Percentiles rank a stretch among this genome's conserved stretches.
Conservation (phyloP, 2,113 vertebrate genomes). For the Takifugu bimaculatus region DNA sequence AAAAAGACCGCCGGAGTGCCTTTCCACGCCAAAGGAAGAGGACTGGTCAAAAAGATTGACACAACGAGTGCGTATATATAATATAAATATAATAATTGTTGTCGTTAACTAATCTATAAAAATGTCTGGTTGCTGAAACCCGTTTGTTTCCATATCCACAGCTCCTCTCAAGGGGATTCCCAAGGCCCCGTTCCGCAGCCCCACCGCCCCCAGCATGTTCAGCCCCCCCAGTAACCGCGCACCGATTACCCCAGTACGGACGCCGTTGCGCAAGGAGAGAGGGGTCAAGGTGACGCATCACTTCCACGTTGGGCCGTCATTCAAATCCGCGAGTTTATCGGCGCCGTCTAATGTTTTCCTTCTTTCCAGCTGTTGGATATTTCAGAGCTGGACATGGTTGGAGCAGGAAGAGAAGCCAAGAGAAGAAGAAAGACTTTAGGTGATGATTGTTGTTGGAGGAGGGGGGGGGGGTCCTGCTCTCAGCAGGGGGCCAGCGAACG, state of each 20-base stretch:
- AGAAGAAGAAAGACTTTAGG: constrained; percentile 94
- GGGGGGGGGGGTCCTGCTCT: neutral
- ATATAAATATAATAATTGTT: neutral
- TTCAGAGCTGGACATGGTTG: constrained; percentile 88
- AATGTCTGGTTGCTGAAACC: neutral
- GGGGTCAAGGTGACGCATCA: constrained; percentile 86
- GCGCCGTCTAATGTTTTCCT: neutral
- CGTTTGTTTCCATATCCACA: constrained; percentile 43
- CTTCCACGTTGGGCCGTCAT: too few relatives aligned
- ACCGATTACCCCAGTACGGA: constrained; percentile 86
- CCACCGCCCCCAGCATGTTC: constrained; percentile 91
- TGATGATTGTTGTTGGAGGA: constrained; percentile 39
- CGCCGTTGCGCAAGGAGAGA: constrained; percentile 90
- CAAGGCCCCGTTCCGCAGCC: constrained; percentile 92
- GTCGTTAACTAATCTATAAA: neutral
- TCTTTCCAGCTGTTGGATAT: constrained; percentile 85
- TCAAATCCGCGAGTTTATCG: neutral
- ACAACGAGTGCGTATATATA: constrained; percentile 87
- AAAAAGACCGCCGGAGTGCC: constrained; percentile 96
- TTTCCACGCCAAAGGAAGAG: constrained; percentile 96
- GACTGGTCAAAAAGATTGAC: constrained; percentile 96
- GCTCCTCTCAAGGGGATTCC: constrained; percentile 97
- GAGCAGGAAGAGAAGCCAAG: constrained; percentile 93
- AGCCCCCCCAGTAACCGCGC: constrained; percentile 91
- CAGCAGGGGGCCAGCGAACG: neutral